Conservation (phyloP, 2,113 vertebrate species). For the Paramisgurnus dabryanus region DNA sequence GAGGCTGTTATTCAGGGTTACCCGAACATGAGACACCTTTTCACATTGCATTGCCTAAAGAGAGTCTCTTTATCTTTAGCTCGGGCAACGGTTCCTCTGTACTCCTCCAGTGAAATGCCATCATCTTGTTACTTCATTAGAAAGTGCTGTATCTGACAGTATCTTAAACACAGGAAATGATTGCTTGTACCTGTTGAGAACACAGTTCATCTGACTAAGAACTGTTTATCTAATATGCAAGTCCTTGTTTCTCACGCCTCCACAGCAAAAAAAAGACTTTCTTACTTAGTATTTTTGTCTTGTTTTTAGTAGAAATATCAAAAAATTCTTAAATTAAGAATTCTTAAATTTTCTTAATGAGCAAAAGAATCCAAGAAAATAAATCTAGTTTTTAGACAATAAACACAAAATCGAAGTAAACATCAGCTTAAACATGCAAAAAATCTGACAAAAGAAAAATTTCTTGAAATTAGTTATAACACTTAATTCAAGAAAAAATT, state of each 20-base stretch:
- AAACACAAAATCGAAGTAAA: too few relatives aligned
- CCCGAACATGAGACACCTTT: not conserved
- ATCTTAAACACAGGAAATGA: not conserved
- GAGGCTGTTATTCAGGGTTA: not conserved
- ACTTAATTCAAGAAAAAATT: too few relatives aligned
- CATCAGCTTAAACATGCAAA: too few relatives aligned
- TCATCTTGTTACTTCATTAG: conserved; percentile 9
- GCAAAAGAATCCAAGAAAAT: too few relatives aligned
- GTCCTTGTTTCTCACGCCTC: conserved; percentile 17
- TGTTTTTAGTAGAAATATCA: too few relatives aligned
- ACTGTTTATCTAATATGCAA: conserved; percentile 36
- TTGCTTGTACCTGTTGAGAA: conserved; percentile 9
- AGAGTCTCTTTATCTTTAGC: conserved; percentile 1
- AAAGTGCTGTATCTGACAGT: conserved; percentile 14
- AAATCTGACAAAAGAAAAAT: too few relatives aligned
- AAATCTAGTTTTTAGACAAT: too few relatives aligned
- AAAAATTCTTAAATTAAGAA: too few relatives aligned
- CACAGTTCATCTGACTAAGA: not conserved
- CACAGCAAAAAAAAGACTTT: not conserved
- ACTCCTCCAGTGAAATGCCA: not conserved
- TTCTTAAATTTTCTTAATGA: too few relatives aligned
- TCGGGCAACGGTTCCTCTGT: not conserved
- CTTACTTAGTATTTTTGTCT: too few relatives aligned
- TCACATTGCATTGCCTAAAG: not conserved
- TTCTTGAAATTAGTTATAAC: too few relatives aligned